Percentiles rank a stretch among this genome's conserved stretches.
Conservation (phyloP, 2,113 vertebrate species). For the Apodemus sylvaticus region DNA sequence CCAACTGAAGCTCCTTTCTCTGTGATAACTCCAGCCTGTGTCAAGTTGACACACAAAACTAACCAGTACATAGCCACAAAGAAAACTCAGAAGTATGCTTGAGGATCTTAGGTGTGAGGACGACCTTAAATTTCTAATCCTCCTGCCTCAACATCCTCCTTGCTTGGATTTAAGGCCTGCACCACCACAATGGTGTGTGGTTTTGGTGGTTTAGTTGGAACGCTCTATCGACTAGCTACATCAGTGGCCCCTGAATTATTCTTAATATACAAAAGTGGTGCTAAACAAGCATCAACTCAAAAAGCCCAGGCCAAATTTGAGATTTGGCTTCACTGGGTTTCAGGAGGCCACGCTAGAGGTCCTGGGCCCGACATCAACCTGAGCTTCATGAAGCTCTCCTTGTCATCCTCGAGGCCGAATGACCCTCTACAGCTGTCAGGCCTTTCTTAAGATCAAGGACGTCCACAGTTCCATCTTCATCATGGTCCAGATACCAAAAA, state of each 20-base stretch:
- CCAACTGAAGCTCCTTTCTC: too few relatives aligned
- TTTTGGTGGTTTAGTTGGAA: neutral
- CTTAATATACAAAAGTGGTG: neutral
- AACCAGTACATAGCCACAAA: neutral
- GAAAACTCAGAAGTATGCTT: neutral
- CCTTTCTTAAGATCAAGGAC: conserved; percentile 85
- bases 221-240: neutral
- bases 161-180: neutral
- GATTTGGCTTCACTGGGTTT: neutral
- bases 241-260: neutral
- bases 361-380: neutral
- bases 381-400: conserved; percentile 80
- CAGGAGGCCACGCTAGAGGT: neutral
- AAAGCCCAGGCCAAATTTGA: neutral
- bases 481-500: conserved; percentile 85
- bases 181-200: neutral
- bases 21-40: too few relatives aligned
- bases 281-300: neutral
- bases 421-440: conserved; percentile 83
- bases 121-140: neutral
- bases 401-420: conserved; percentile 80
- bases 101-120: neutral
- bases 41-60: too few relatives aligned
- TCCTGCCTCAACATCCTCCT: neutral
- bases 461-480: conserved; percentile 87